Conservation (phyloP, 1,140 invertebrate genomes). For the Papilio xuthus region DNA sequence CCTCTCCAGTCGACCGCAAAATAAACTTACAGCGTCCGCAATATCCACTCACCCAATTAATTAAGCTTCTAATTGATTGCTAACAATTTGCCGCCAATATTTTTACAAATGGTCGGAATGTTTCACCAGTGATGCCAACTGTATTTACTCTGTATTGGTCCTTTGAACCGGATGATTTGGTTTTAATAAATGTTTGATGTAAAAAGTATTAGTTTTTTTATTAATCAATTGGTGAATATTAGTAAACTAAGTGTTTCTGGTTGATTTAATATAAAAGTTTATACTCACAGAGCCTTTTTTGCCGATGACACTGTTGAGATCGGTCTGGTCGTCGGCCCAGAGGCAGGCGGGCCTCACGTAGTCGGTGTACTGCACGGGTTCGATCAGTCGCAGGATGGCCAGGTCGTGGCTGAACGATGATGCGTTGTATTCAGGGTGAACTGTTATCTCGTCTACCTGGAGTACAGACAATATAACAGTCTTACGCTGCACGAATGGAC, state of each 20-base stretch:
- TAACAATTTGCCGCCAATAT: slow-evolving; percentile 32
- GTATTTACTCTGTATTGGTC: not conserved
- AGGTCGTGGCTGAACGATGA: slow-evolving; percentile 82
- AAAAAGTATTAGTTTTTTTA: slow-evolving; percentile 11
- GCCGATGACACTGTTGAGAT: slow-evolving; percentile 77
- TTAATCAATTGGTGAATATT: not conserved
- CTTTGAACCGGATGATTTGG: not conserved
- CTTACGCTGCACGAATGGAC: too few relatives aligned
- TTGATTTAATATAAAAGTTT: not conserved
- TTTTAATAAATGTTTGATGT: slow-evolving; percentile 5
- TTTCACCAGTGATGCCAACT: not conserved
- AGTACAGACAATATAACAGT: slow-evolving; percentile 40
- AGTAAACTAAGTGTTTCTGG: not conserved
- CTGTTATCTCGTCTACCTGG: slow-evolving; percentile 79
- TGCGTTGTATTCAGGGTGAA: slow-evolving; percentile 83
- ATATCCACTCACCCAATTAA: slow-evolving; percentile 34
- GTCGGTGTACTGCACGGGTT: slow-evolving; percentile 76
- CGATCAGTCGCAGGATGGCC: slow-evolving; percentile 80
- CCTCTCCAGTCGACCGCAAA: slow-evolving; percentile 28
- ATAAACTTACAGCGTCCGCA: slow-evolving; percentile 28
- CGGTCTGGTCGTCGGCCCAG: slow-evolving; percentile 78
- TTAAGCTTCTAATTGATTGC: slow-evolving; percentile 37
- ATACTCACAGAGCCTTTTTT: slow-evolving; percentile 75
- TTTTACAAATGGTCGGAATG: slow-evolving; percentile 29
- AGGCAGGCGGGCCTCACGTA: slow-evolving; percentile 84